Percentiles rank a stretch among this genome's conserved stretches.
phyloP scores from a whole-genome alignment of 2,113 vertebrate genomes.

The Naja naja region DNA sequence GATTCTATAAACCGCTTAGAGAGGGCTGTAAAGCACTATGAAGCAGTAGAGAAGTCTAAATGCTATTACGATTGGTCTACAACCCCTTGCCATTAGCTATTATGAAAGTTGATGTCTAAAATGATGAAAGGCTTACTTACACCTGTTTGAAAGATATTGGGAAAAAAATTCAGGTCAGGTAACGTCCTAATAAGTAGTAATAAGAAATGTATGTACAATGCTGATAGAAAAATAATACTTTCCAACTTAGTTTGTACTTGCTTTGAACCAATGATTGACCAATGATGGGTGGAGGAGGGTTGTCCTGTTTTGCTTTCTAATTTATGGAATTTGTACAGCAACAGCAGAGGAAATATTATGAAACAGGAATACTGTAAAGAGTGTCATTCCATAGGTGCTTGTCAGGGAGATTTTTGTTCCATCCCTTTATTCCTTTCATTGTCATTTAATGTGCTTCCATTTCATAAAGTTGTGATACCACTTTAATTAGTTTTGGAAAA shows the following conservation, averaged over 20 bases:
- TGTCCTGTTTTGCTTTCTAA: background rate
- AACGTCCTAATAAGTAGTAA: slow-evolving; percentile 12
- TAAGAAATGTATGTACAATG: background rate
- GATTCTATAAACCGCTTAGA: too few relatives aligned
- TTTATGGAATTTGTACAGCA: background rate
- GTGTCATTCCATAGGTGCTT: background rate
- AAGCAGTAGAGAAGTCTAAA: too few relatives aligned
- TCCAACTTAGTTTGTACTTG: background rate
- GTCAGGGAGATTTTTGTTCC: slow-evolving; percentile 6
- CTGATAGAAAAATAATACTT: background rate
- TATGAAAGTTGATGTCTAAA: background rate
- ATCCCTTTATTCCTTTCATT: background rate
- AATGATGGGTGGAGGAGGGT: background rate
- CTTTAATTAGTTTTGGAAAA: background rate
- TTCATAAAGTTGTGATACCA: background rate
- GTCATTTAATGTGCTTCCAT: background rate
- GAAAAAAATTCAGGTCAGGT: background rate
- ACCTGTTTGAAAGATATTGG: background rate
- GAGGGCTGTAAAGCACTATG: too few relatives aligned
- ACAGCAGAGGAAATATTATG: background rate
- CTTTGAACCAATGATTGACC: background rate
- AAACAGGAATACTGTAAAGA: slow-evolving; percentile 44
- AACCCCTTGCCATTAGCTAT: background rate
- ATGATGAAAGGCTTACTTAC: background rate
- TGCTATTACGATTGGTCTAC: background rate